Evolutionary conservation across 2,113 vertebrate species (phyloP), one percentile per base, ranked within the genome.

Genomic region (Ctenomys sociabilis): DNA sequence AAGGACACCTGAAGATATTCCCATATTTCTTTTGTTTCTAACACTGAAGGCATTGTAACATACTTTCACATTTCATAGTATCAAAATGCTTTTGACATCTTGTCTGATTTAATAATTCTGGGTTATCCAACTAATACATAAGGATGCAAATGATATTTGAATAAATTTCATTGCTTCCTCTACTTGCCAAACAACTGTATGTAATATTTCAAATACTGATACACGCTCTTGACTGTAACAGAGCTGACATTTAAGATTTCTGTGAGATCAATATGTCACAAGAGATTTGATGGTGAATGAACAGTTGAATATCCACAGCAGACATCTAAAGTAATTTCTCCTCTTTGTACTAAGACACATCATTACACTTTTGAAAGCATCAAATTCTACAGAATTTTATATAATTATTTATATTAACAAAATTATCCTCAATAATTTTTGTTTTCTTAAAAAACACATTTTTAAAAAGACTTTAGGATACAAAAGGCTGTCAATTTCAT

Each of bases 51-150:
- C 49, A 68, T 24, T 57, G 0, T 59, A 21, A 22, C n/a, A 96
- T 86, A 75, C 14, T 94, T 93, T 94, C 63, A 91, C 10, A 45
- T 78, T 97, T 81, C 87, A 52, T 24, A 94, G 72, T 64, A 72
- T 95, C 45, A 87, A 97, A 88, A 94, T 87, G 35, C 0, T 89
- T 59, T 64, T 86, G 54, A 68, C 35, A 85, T 91, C 49, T 83
- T 93, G 7, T 66, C 35, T 93, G n/a, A 92, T 66, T 95, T 91
- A 94, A 92, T 95, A 91, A 95, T 91, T 93, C 35, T 96, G 82
- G 7, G 12, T n/a, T 96, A 93, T 19, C 59, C 80, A 94, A 35
- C 68, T 11, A 16, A 28, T 81, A 4, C 61, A 12, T 85, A 66
- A 84, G 49, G 13, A 94, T 92, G 5, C 4, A 94, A 80, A 88